These are phyloP conservation scores for Eriocheir sinensis DNA, from an alignment of 1,140 invertebrate genomes.

Conservation along the genomic window DNA sequence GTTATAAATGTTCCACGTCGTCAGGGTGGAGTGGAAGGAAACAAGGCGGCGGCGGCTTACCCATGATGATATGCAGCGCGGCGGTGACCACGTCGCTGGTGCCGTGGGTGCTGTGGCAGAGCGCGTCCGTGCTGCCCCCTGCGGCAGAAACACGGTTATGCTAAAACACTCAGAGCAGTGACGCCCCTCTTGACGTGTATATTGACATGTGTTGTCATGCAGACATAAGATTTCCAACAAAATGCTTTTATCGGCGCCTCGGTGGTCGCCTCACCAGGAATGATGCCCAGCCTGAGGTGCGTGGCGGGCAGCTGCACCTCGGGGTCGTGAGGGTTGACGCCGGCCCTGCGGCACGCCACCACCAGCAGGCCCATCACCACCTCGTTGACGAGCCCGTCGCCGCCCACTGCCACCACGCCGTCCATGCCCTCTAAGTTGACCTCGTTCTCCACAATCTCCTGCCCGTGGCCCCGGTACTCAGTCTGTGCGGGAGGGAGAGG, in stretches of 20 bases:
- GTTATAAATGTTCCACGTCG: slow-evolving; percentile 26
- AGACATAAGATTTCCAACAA: too few species aligned
- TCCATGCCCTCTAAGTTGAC: slow-evolving; percentile 87
- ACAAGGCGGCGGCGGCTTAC: not conserved
- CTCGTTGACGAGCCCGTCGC: slow-evolving; percentile 86
- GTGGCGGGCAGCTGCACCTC: slow-evolving; percentile 85
- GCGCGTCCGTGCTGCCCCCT: slow-evolving; percentile 91
- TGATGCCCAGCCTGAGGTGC: slow-evolving; percentile 87
- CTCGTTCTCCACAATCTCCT: slow-evolving; percentile 90
- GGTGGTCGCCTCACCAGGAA: slow-evolving; percentile 85
- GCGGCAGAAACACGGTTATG: not conserved
- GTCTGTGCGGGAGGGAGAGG: slow-evolving; percentile 83
- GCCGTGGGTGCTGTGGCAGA: slow-evolving; percentile 92
- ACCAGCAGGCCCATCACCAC: slow-evolving; percentile 89
- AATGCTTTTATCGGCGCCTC: too few species aligned
- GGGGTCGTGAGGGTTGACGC: slow-evolving; percentile 85
- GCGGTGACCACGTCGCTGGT: slow-evolving; percentile 91
- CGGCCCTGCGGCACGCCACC: slow-evolving; percentile 82
- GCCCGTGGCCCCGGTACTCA: slow-evolving; percentile 92
- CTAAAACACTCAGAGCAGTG: not conserved
- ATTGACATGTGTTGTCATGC: too few species aligned
- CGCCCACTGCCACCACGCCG: slow-evolving; percentile 87
- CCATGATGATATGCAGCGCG: slow-evolving; percentile 88
- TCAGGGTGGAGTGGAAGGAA: slow-evolving; percentile 66
- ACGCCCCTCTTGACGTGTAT: not conserved